These are phyloP conservation scores for Rhinogobius similis DNA, from an alignment of 2,113 vertebrate genomes.

Conservation along the genomic window DNA sequence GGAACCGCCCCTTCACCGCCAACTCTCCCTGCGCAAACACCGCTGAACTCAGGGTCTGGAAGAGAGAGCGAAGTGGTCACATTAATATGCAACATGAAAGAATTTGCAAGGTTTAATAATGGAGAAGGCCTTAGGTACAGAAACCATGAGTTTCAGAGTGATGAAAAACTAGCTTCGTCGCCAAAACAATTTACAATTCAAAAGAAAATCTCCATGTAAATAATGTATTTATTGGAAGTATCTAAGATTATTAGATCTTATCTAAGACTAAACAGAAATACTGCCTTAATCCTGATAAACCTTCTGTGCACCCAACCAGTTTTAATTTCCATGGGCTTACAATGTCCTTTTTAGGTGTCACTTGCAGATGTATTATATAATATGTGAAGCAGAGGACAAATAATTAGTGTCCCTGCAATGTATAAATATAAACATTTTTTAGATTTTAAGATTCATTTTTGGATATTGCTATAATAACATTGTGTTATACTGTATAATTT, in stretches of 20 bases:
- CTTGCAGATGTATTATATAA: background rate
- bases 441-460: background rate
- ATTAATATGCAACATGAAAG: background rate
- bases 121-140: too few relatives aligned
- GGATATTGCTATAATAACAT: background rate
- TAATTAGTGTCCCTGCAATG: background rate
- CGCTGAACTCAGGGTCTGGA: slow-evolving; percentile 57
- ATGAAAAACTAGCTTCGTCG: too few relatives aligned
- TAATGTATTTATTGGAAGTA: background rate
- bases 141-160: background rate
- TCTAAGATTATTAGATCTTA: background rate
- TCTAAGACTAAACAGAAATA: too few relatives aligned
- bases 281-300: background rate
- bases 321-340: background rate
- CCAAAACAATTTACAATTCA: too few relatives aligned
- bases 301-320: background rate
- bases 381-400: background rate
- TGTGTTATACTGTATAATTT: background rate
- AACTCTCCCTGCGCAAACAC: slow-evolving; percentile 69
- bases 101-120: too few relatives aligned
- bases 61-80: background rate
- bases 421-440: background rate
- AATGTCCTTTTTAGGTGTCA: background rate
- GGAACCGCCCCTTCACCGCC: slow-evolving; percentile 43
- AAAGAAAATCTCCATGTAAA: background rate